These are phyloP conservation scores for Microplitis manilae DNA, from an alignment of 2,888 invertebrate species.

Conservation along the genomic window DNA sequence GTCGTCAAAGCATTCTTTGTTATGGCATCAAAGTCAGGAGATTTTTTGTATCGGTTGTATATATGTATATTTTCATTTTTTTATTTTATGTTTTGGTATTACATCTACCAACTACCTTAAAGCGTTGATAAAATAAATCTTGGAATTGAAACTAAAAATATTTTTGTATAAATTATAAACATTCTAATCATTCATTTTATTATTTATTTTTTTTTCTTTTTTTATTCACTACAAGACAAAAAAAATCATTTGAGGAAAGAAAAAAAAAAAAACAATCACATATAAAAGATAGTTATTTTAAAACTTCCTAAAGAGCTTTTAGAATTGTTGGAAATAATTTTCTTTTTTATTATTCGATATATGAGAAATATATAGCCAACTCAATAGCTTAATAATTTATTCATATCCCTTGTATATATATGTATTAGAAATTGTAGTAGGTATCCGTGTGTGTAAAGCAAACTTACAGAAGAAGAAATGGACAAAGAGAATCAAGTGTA, in stretches of 20 bases:
- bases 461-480: background rate
- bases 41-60: conserved; percentile 10
- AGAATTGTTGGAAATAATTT: background rate
- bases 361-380: background rate
- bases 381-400: background rate
- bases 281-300: background rate
- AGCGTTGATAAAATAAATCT: background rate
- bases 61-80: background rate
- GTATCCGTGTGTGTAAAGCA: background rate
- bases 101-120: background rate
- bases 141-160: background rate
- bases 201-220: background rate
- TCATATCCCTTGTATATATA: background rate
- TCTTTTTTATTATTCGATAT: background rate
- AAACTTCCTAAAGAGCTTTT: background rate
- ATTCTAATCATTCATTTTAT: background rate
- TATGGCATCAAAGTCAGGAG: conserved; percentile 3
- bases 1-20: conserved; percentile 17
- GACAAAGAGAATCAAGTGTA: conserved; percentile 1
- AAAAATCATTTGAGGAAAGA: background rate
- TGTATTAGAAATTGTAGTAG: background rate
- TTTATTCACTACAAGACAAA: background rate
- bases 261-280: background rate
- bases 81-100: background rate
- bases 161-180: background rate